Conservation (phyloP, 2,888 invertebrate genomes). For the Callimorpha dominula region DNA sequence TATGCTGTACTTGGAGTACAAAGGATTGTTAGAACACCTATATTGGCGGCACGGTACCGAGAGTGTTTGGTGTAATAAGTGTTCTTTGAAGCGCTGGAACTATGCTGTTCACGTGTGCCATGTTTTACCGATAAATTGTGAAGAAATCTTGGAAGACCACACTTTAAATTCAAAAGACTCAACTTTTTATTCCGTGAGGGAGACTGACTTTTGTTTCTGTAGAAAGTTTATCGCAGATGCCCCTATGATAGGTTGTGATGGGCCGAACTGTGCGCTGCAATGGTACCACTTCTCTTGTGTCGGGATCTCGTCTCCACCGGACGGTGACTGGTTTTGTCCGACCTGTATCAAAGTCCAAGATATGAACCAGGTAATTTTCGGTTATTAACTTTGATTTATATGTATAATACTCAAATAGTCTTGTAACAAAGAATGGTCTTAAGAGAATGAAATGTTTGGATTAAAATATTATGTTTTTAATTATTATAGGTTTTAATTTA, state of each 20-base stretch:
- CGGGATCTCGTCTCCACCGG: slow-evolving; percentile 64
- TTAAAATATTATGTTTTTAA: no score
- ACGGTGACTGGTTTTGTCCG: slow-evolving; percentile 73
- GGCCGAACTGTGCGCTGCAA: slow-evolving; percentile 58
- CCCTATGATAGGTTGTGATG: slow-evolving; percentile 75
- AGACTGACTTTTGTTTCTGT: slow-evolving; percentile 67
- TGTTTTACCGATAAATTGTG: slow-evolving; percentile 66
- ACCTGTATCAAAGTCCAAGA: slow-evolving; percentile 53
- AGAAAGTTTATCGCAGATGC: slow-evolving; percentile 60
- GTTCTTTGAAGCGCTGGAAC: slow-evolving; percentile 65
- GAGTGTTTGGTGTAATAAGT: slow-evolving; percentile 63
- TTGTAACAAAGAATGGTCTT: no score
- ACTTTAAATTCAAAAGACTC: slow-evolving; percentile 38
- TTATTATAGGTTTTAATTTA: no score
- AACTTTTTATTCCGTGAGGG: slow-evolving; percentile 42
- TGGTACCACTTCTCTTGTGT: slow-evolving; percentile 77
- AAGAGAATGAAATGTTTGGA: no score
- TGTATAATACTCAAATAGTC: no score
- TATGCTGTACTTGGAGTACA: slow-evolving; percentile 66
- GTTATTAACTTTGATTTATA: no score
- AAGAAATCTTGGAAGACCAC: slow-evolving; percentile 36
- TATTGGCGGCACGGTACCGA: slow-evolving; percentile 78
- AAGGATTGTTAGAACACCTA: slow-evolving; percentile 69
- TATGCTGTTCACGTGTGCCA: slow-evolving; percentile 70
- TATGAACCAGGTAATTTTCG: no score